phyloP scores from a whole-genome alignment of 2,888 invertebrate genomes.

The Dolichomitus sp. region DNA sequence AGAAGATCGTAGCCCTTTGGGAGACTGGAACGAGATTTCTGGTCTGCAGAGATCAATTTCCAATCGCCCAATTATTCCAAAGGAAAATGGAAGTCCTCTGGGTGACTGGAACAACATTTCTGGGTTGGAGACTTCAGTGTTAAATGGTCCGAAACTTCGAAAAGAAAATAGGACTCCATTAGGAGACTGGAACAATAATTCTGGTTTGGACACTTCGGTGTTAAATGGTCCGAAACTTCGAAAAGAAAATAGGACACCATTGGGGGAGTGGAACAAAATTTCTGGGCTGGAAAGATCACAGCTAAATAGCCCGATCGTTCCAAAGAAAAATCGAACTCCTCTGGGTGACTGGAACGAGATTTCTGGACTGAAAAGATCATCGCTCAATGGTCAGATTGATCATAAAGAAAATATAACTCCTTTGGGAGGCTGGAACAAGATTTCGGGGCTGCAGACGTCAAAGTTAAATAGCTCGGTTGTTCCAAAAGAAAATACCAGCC shows the following conservation, averaged over 20 bases:
- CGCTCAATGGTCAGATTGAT: background rate
- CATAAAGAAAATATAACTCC: background rate
- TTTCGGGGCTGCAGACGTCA: background rate
- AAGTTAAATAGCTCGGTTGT: background rate
- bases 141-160: background rate
- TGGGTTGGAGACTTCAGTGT: background rate
- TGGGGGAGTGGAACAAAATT: background rate
- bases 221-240: background rate
- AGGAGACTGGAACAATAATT: background rate
- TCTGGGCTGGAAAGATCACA: background rate
- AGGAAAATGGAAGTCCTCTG: background rate
- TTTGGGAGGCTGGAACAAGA: background rate
- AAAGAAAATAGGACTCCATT: background rate
- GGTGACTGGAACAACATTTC: background rate
- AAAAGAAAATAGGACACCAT: background rate
- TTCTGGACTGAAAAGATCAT: background rate
- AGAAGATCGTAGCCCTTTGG: background rate
- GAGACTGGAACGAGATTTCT: background rate
- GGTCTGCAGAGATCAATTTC: background rate
- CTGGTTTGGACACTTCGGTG: background rate
- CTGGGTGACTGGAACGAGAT: background rate
- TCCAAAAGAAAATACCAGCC: background rate
- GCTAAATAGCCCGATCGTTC: background rate
- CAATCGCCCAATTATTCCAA: background rate
- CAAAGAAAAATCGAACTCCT: background rate